Base-by-base conservation (phyloP, 2,113 vertebrate genomes). In the Phyllostomus hastatus region DNA sequence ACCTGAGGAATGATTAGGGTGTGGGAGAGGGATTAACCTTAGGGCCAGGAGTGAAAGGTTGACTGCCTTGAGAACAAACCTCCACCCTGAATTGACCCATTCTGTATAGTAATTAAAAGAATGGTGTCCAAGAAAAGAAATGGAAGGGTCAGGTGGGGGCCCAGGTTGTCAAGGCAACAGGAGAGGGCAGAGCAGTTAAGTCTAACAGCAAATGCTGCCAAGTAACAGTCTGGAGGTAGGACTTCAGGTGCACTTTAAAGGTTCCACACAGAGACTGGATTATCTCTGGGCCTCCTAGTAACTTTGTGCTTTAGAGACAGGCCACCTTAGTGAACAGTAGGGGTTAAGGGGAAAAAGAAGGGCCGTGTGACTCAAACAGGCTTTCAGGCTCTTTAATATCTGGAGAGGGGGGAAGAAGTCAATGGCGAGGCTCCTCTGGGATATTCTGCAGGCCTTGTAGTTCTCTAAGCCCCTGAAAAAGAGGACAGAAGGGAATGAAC, bases 401-500 rank as follows among this genome's bases (percentile, higher is more conserved):
- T 5, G 67, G 64, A 69, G 76, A n/a, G 15, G n/a, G 35, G 52
- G 38, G 50, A 66, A 92, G 88, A 75, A 87, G 87, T 96, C 96
- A 97, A 43, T 89, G 64, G 31, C 20, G 81, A 92, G 94, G 46
- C 61, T 85, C 96, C 50, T 98, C 98, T 1, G 99, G 98, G 22
- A 98, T 95, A 72, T 99, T 98, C 2, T 96, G 93, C 48, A 99
- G 97, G 11, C 98, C 99, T 95, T 99, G 99, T 54, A 99, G 98
- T 97, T 99, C 99, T 97, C 99, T 98, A 88, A 99, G 98, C 67
- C 99, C 99, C 99, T 99, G 81, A 89, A 93, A 97, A 93, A 92
- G 43, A 96, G 54, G 64, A 97, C 67, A 96, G n/a, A 90, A 67
- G 28, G 83, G 31, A 82, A 8, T 89, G 43, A 80, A 92, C 24